Evolutionary conservation across 2,888 invertebrate genomes (phyloP), one percentile per base, ranked within the genome.

Genomic region (Coelinius sp.): DNA sequence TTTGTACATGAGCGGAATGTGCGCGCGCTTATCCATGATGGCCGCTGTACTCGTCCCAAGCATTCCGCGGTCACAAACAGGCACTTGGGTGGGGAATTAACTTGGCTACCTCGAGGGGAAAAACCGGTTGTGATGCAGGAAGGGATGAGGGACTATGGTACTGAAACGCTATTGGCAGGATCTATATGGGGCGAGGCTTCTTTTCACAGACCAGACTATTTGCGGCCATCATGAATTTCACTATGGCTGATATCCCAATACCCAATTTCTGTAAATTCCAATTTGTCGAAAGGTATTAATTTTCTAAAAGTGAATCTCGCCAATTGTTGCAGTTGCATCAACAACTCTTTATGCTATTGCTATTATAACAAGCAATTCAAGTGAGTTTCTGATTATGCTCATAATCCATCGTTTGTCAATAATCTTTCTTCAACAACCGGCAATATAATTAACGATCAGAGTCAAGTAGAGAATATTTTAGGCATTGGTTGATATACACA

Each of bases 141-240:
- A 83, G 85, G 86, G 84, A 82, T 81, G 81, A 77, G 77, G 75
- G 80, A 79, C 74, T 79, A 73, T 66, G 76, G 75, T 76, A 76
- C 75, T 70, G 79, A 74, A 74, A 78, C 78, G 82, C 82, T 75
- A 85, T 85, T 87, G 86, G 87, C 75, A 78, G 80, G 74, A 77
- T 77, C 76, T 76, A 76, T 76, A 79, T 76, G 78, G 80, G 82
- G 81, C 81, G 83, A 79, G 80, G 83, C 81, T 75, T 79, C 76
- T 75, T 62, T 68, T 72, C 67, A 38, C 75, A 80, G 77, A 82
- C 80, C 79, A 69, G n/a, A n/a, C 77, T 77, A 75, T 78, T 77
- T 77, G 82, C 86, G 80, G 86, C 87, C 87, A 87, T 87, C 83
- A 85, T 86, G 85, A 79, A 85, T 84, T 84, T 78, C 81, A 85